Base-by-base conservation (phyloP, 64 coral and sea anemone species). In the Stylophora pistillata region DNA sequence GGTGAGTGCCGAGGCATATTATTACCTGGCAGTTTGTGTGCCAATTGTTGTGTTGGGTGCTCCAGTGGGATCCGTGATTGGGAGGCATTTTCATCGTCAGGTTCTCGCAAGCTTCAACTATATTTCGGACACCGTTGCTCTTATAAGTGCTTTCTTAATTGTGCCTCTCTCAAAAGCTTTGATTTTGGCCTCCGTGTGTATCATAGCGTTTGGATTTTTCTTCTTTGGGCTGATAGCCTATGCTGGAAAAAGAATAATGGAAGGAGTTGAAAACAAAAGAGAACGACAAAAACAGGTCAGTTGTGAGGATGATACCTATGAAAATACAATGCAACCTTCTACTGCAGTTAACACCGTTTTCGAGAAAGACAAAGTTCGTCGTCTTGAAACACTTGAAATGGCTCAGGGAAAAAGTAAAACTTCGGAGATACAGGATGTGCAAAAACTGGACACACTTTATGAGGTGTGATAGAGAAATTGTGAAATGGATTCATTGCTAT, bases 1-100 rank as follows among this genome's bases (percentile, higher is more conserved):
- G 0, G 32, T 88, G 31, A 81, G 58, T 18, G 83, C 34, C 13
- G 87, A 89, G 5, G 92, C 84, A 1, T 90, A 82, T 30, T 74
- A 94, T 17, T 94, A 86, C 80, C 47, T 90, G 3, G 92, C 69
- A 27, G 92, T 94, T 17, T 94, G 92, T 61, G 80, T 90, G 5
- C 92, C 92, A 17, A 90, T 94, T 64, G 92, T 94, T 53, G 92
- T 94, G 20, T 28, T 89, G 1, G 92, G 92, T 9, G 92, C 92
- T 41, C 92, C 92, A 10, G 20, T 94, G 13, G 92, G 92, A 9
- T 94, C 92, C 17, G 56, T 90, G 9, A 78, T 94, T 37, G 92
- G 92, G 6, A 94, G 78, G 21, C 92, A 94, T 58, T 94, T 94
- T 65, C 92, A 94, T 66, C 92, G 92, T 17, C 79, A 89, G 66